Evolutionary conservation across 2,888 invertebrate species (phyloP), one percentile per base, ranked within the genome.

Genomic region (Cephus pulcher): DNA sequence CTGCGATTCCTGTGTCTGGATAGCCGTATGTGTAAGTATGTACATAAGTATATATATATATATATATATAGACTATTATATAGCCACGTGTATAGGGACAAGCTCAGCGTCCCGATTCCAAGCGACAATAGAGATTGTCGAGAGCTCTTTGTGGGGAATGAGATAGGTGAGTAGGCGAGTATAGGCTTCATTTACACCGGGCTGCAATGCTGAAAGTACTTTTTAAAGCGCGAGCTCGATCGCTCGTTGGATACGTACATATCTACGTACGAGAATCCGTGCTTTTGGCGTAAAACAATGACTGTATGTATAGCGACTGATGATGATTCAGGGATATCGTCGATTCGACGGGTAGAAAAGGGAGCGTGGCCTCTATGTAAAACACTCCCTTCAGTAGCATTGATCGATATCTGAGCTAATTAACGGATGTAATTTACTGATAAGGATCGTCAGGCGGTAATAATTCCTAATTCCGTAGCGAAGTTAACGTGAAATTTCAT

Each of bases 161-260:
- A 71, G 71, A 71, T 71, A 71, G 71, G 71, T 32, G 71, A 71
- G 71, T 71, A 34, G 12, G 71, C 15, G 32, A 71, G 71, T 34
- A 71, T 71, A 34, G 74, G 79, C 80, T 82, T 82, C 82, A 83
- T 82, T 83, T 83, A 83, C 82, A 83, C 78, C 76, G 78, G 78
- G 78, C 80, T 82, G 78, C 81, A 80, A 81, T 78, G 76, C 81
- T 83, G 80, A 83, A 82, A 83, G 83, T 81, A 82, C 83, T 83
- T 70, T 71, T 33, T 33, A 71, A 56, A 56, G 56, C 56, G 56
- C 2, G 15, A 9, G 23, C 56, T 56, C 56, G 23, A 23, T 23
- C 56, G 23, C 56, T 56, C 6, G 56, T 23, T 56, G 23, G 23
- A 56, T 56, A 23, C 56, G 23, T 56, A 56, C 40, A 56, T 40